Base-by-base conservation (phyloP, 30 jellyfish, hydroid and myxozoan genomes). In the Rhopilema esculentum region DNA sequence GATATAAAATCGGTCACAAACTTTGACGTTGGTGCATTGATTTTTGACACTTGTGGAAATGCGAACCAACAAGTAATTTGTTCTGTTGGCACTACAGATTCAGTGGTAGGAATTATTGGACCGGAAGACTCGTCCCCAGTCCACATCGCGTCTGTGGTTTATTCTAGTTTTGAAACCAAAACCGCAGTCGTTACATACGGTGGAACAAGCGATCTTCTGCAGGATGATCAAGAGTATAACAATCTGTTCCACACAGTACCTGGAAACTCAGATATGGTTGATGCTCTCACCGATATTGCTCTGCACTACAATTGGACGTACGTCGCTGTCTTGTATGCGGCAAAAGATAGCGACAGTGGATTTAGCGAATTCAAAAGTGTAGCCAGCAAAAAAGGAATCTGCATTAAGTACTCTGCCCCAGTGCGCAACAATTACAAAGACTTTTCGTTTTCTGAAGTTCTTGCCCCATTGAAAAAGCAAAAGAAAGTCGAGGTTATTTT, bases 191-290 rank as follows among this genome's bases (percentile, higher is more conserved):
- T 92, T 16, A 86, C 97, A 9, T 87, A 71, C 78, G 96, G 97
- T 1, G 95, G 95, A 8, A 27, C 97, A 23, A 50, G 87, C 71
- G 77, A 32, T 9, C 19, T 51, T n/a, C 93, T 82, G 28, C 84
- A 82, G n/a, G 83, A 87, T 33, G 70, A 31, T 21, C 92, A 67
- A 21, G 74, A 75, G 32, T 87, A 79, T 69, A 17, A 67, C 22
- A 86, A 86, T 25, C 25, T 75, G 77, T 88, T 93, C 82, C 90
- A 88, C 40, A 93, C 98, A 12, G 87, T 86, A 6, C 98, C 98
- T 1, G 73, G 85, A 20, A 94, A 87, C 29, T 24, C 21, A 17
- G 2, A 1, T 17, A 63, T 87, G 76, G 77, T 65, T 1, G 87
- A 82, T 25, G 90, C 83, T 0, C 81, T 74, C 63, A 50, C 85